A percentile compares a stretch with the other conserved stretches of the same genome.
phyloP scores from a whole-genome alignment of 2,888 invertebrate species.

The Podotricha telesiphe region DNA sequence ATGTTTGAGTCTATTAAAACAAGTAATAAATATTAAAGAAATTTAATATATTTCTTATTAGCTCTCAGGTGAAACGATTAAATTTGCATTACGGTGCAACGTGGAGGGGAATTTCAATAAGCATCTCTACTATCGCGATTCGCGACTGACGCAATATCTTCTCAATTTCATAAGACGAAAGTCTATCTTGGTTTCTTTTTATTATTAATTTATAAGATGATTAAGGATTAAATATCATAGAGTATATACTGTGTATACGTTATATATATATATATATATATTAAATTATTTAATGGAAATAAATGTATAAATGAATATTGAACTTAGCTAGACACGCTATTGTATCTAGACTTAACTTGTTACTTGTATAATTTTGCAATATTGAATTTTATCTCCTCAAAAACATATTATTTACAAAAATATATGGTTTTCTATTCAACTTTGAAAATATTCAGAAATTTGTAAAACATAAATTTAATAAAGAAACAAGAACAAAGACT shows the following conservation, averaged over 20 bases:
- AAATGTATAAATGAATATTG: no score
- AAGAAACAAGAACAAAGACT: neutral
- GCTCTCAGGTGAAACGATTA: constrained; percentile 10
- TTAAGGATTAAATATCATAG: neutral
- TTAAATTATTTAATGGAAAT: no score
- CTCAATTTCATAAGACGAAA: neutral
- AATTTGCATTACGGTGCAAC: constrained; percentile 15
- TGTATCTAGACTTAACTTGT: no score
- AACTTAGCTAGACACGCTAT: no score
- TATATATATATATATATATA: no score
- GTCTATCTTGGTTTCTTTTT: neutral
- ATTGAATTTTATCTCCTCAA: neutral
- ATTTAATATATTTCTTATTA: neutral
- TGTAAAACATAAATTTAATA: neutral
- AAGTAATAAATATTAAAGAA: no score
- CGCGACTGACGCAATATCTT: constrained; percentile 8
- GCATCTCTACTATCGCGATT: constrained; percentile 5
- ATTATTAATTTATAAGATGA: no score
- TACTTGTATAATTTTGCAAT: no score
- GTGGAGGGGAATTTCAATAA: constrained; percentile 21
- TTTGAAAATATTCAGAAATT: neutral
- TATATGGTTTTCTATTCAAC: neutral
- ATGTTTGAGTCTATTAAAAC: no score
- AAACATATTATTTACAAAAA: neutral
- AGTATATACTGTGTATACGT: no score